Conservation (phyloP, 2,113 vertebrate genomes). For the Urocolius indicus region DNA sequence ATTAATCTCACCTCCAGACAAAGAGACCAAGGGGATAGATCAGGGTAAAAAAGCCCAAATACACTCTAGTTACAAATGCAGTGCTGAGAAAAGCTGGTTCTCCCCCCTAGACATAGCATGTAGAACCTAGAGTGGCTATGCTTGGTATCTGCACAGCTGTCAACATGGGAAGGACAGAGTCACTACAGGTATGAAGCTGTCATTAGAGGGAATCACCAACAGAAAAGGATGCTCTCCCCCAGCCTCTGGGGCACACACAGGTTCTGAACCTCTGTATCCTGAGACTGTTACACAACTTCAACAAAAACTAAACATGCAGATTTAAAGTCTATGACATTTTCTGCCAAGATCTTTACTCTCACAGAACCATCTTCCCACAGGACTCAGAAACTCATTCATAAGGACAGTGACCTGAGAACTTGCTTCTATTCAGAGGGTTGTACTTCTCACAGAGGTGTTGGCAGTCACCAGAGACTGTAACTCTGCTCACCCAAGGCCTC, state of each 20-base stretch:
- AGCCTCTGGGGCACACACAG: background rate
- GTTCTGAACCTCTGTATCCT: background rate
- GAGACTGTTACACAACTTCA: background rate
- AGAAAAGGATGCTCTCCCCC: background rate
- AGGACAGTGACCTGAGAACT: background rate
- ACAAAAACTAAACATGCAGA: background rate
- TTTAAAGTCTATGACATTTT: background rate
- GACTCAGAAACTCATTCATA: background rate
- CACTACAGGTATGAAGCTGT: background rate
- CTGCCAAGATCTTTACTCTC: background rate
- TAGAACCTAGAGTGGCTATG: background rate
- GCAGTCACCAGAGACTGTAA: background rate
- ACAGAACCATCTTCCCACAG: background rate
- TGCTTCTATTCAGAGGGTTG: background rate
- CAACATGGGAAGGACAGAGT: background rate
- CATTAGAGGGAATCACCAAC: background rate
- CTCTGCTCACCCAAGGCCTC: background rate
- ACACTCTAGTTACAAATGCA: background rate
- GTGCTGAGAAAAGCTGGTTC: background rate
- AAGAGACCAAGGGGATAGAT: background rate
- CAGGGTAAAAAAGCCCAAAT: background rate
- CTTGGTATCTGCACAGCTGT: background rate
- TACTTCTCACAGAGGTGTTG: background rate
- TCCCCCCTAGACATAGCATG: background rate
- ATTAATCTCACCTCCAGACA: background rate